Evolutionary conservation across 2,888 invertebrate genomes (phyloP).

Genomic region (Xestia c-nigrum): DNA sequence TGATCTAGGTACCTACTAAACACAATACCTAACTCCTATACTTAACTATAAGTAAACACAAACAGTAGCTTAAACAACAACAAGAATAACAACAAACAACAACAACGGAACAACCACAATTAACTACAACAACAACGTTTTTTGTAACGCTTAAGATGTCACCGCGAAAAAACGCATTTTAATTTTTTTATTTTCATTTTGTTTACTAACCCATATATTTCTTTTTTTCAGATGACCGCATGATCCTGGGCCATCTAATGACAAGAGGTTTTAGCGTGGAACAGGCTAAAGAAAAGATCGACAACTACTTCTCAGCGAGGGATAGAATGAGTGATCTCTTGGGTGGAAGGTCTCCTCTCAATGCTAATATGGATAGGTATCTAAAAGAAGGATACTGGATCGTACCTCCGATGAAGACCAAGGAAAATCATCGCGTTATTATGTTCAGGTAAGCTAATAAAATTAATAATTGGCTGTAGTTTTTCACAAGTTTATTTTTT

Average conservation of each 20-base stretch:
- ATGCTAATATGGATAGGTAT: slow-evolving; percentile 34
- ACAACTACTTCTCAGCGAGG: slow-evolving; percentile 69
- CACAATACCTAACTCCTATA: too few species aligned
- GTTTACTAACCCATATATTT: not conserved
- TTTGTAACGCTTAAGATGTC: too few species aligned
- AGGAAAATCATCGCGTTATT: slow-evolving; percentile 54
- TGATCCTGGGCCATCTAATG: slow-evolving; percentile 67
- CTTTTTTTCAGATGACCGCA: slow-evolving; percentile 68
- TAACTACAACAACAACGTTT: too few species aligned
- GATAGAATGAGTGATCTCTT: slow-evolving; percentile 68
- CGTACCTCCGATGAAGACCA: slow-evolving; percentile 54
- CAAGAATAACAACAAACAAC: too few species aligned
- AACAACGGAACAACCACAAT: too few species aligned
- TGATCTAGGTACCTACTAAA: too few species aligned
- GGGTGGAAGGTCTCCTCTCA: slow-evolving; percentile 32
- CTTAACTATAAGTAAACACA: too few species aligned
- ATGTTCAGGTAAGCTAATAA: slow-evolving; percentile 50
- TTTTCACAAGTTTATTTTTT: not conserved
- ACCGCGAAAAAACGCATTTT: too few species aligned
- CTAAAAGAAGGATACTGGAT: slow-evolving; percentile 58
- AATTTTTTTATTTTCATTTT: too few species aligned
- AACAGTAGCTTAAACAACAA: too few species aligned
- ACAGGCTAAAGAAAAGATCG: slow-evolving; percentile 69
- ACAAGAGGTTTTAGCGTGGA: slow-evolving; percentile 70
- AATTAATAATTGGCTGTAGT: not conserved